Evolutionary conservation across 2,888 invertebrate genomes (phyloP).

Genomic region (Esperia sulphurella): DNA sequence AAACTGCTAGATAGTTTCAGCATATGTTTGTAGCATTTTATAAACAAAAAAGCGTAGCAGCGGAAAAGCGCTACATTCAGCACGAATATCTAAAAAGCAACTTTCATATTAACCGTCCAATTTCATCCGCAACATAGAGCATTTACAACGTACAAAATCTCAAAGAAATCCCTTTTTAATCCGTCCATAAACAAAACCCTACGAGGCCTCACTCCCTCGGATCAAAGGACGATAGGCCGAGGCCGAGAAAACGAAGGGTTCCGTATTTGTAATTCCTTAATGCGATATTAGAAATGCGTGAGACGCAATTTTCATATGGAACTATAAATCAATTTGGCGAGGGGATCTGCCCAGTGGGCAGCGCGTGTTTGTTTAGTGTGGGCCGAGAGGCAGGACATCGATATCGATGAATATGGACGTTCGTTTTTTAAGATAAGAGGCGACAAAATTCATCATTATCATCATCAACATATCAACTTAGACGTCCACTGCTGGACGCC

Average conservation of each 20-base stretch:
- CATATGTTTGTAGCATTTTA: too few relatives aligned
- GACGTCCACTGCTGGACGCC: too few relatives aligned
- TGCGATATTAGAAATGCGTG: slow-evolving; percentile 42
- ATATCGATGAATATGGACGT: too few relatives aligned
- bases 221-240: slow-evolving; percentile 34
- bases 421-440: too few relatives aligned
- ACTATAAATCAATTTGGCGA: slow-evolving; percentile 53
- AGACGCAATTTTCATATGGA: slow-evolving; percentile 51
- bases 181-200: slow-evolving; percentile 55
- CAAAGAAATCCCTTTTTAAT: slow-evolving; percentile 50
- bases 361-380: slow-evolving; percentile 11
- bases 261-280: slow-evolving; percentile 34
- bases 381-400: too few relatives aligned
- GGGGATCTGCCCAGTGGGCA: slow-evolving; percentile 32
- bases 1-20: too few relatives aligned
- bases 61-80: too few relatives aligned
- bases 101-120: slow-evolving; percentile 1
- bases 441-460: too few relatives aligned
- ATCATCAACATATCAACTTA: too few relatives aligned
- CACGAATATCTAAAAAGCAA: not conserved
- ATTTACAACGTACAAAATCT: slow-evolving; percentile 29
- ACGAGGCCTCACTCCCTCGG: slow-evolving; percentile 25
- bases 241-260: slow-evolving; percentile 12
- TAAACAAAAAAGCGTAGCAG: too few relatives aligned
- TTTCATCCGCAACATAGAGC: not conserved